Evolutionary conservation across 2,888 invertebrate species (phyloP), one percentile per base, ranked within the genome.

Genomic region (Hirtodrosophila alboralis): DNA sequence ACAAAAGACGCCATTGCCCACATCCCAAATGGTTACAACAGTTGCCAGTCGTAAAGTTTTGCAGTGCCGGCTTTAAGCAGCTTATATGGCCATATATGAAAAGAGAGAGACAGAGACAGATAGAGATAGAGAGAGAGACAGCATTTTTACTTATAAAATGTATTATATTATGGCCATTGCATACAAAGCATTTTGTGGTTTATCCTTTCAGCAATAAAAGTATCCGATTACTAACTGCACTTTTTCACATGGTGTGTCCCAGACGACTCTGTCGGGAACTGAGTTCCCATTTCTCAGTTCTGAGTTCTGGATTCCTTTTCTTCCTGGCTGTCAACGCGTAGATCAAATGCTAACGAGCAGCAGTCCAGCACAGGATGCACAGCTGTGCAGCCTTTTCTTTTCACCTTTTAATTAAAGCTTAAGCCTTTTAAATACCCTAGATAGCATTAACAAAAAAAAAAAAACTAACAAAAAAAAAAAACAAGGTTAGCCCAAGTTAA

Each of bases 151-250:
- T 56, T 65, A 79, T 79, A 75, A 72, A 80, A 67, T 80, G 75
- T 77, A 84, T 74, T 76, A 67, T 74, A 74, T 63, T 54, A 63
- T 73, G 60, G 57, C 18, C 61, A 71, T 53, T 47, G 66, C 58
- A 77, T 68, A 81, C 77, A 75, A 73, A 76, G 72, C 81, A 78
- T 79, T 84, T 76, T 87, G 87, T 61, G 86, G 87, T 88, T 88
- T 88, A 88, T 87, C 86, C 89, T 88, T 87, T 88, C 87, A 87
- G 88, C 88, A 89, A 89, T 88, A 88, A 89, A 88, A 88, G 79
- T 88, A 88, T 88, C 88, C 86, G 78, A 87, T 88, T 88, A 89
- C 88, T 87, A 87, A 88, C 86, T 88, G 88, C 86, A 81, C 71
- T 86, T 84, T 78, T 75, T 71, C 69, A 71, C 71, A 67, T 71